A percentile compares a stretch with the other conserved stretches of the same genome.
These are phyloP conservation scores for Orthonevra nobilis DNA, from an alignment of 2,888 invertebrate genomes.

Conservation along the genomic window DNA sequence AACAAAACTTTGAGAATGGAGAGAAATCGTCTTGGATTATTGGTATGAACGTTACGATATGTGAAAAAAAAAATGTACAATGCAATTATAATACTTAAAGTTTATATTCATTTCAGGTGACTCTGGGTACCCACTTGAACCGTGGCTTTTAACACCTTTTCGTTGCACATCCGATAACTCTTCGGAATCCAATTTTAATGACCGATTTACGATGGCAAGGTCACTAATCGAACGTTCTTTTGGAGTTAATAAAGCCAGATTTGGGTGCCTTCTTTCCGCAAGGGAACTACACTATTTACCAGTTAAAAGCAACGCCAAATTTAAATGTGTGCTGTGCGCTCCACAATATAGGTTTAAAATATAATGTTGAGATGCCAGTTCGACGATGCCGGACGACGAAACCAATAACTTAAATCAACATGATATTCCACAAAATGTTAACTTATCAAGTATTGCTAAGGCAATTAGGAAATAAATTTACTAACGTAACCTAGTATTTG, in stretches of 20 bases:
- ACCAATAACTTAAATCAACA: neutral
- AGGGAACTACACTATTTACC: slow-evolving; percentile 9
- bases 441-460: neutral
- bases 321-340: slow-evolving; percentile 8
- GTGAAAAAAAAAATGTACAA: no score
- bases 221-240: neutral
- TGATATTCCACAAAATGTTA: neutral
- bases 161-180: no score
- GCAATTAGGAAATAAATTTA: neutral
- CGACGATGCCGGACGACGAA: neutral
- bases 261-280: slow-evolving; percentile 1
- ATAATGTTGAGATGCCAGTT: neutral
- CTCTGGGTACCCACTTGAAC: no score
- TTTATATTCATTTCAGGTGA: neutral
- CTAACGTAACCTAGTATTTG: neutral
- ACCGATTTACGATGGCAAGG: neutral
- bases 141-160: no score
- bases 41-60: no score
- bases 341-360: slow-evolving; percentile 7
- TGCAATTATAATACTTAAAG: neutral
- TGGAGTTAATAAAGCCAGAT: slow-evolving; percentile 14
- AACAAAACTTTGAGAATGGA: no score
- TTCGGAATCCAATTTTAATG: neutral
- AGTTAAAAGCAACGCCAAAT: neutral
- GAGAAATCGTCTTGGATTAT: no score